Conservation (phyloP, 2,888 invertebrate species). For the Lacanobia wlatinum region DNA sequence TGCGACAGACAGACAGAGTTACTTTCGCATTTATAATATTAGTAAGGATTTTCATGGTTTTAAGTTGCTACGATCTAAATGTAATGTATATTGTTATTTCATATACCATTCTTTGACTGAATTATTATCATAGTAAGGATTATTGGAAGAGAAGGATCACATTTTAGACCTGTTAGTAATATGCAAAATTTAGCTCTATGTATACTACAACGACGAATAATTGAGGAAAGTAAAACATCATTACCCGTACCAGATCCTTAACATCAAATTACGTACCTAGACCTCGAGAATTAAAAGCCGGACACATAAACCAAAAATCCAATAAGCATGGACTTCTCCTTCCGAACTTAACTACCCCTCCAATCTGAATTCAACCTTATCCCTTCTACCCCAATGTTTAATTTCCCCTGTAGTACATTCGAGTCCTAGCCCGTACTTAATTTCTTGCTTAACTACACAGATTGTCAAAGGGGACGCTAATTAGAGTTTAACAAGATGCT, state of each 20-base stretch:
- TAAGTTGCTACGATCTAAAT: too few relatives aligned
- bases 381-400: rapidly evolving
- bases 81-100: too few relatives aligned
- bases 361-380: constrained; percentile 21
- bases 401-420: neutral
- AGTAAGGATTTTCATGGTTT: too few relatives aligned
- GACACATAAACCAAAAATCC: constrained; percentile 53
- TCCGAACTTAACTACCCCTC: neutral
- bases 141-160: too few relatives aligned
- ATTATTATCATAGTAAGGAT: too few relatives aligned
- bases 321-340: constrained; percentile 47
- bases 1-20: too few relatives aligned
- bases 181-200: too few relatives aligned
- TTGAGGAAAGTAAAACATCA: neutral
- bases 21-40: too few relatives aligned
- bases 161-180: too few relatives aligned
- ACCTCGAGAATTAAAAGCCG: constrained; percentile 45
- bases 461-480: constrained; percentile 68
- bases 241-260: neutral
- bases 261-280: neutral
- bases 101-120: too few relatives aligned
- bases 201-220: neutral
- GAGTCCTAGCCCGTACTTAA: constrained; percentile 59
- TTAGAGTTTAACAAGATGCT: constrained; percentile 68
- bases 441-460: constrained; percentile 67